Conservation (phyloP, 2,888 invertebrate species). For the Lasioglossum figueresi region DNA sequence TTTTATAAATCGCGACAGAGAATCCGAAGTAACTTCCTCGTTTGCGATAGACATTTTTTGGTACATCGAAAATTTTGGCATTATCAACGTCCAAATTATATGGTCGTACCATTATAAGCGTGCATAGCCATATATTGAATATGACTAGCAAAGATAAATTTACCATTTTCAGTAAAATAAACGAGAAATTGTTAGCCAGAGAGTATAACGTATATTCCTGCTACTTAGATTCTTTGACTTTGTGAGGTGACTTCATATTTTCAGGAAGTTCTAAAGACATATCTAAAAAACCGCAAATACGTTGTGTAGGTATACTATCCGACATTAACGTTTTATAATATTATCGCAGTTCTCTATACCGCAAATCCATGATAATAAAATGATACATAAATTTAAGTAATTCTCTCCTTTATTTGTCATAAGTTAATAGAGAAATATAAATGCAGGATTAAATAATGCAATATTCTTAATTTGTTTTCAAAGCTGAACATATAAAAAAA, state of each 20-base stretch:
- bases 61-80: constrained; percentile 75
- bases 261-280: constrained; percentile 58
- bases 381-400: constrained; percentile 32
- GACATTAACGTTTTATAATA: constrained; percentile 17
- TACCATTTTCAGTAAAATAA: constrained; percentile 32
- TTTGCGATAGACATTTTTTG: constrained; percentile 42
- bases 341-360: not conserved
- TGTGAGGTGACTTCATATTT: not conserved
- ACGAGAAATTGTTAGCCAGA: not conserved
- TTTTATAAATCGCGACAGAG: constrained; percentile 76
- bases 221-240: not conserved
- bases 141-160: not conserved
- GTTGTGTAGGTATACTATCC: constrained; percentile 42
- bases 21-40: constrained; percentile 80
- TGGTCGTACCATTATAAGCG: constrained; percentile 32
- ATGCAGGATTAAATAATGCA: constrained; percentile 75
- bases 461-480: constrained; percentile 59
- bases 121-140: constrained; percentile 9
- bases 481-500: constrained; percentile 64
- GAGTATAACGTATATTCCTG: constrained; percentile 4
- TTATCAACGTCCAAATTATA: constrained; percentile 78
- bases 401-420: constrained; percentile 71
- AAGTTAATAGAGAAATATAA: constrained; percentile 75
- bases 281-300: constrained; percentile 65
- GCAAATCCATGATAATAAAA: constrained; percentile 31